A percentile compares a stretch with the other conserved stretches of the same genome.
Evolutionary conservation across 2,888 invertebrate species (phyloP).

Genomic region (Strigamia crassipes): DNA sequence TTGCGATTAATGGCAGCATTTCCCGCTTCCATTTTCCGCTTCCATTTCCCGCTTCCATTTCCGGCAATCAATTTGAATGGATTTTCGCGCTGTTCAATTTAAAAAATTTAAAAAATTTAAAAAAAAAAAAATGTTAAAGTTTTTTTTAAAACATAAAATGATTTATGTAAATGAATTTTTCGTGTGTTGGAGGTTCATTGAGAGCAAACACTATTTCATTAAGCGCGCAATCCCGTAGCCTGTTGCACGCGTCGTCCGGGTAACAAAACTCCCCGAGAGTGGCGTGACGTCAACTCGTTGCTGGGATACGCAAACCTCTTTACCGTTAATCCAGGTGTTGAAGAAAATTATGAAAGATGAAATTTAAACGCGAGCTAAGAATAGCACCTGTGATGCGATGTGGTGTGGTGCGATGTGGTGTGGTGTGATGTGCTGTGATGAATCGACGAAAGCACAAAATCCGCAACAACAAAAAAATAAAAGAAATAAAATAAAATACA

Average conservation of each 20-base stretch:
- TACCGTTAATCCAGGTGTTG: slow-evolving; percentile 21
- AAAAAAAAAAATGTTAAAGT: background rate
- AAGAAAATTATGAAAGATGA: slow-evolving; percentile 16
- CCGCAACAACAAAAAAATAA: background rate
- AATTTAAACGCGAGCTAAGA: background rate
- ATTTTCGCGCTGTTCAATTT: too few species aligned
- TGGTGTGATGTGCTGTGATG: too few species aligned
- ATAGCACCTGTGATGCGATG: background rate
- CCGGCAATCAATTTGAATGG: too few species aligned
- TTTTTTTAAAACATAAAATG: too few species aligned
- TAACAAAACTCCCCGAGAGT: background rate
- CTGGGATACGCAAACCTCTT: background rate
- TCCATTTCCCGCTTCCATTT: too few species aligned
- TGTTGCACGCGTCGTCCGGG: background rate
- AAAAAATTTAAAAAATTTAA: too few species aligned
- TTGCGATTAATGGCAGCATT: too few species aligned
- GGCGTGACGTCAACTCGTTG: background rate
- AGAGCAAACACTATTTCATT: slow-evolving; percentile 38
- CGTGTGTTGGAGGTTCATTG: background rate
- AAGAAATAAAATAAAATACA: background rate
- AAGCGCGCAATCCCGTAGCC: background rate
- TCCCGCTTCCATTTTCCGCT: too few species aligned
- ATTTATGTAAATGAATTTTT: too few species aligned
- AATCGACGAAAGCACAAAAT: too few species aligned
- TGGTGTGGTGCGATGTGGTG: too few species aligned